Evolutionary conservation across 2,113 vertebrate genomes (phyloP).

Genomic region (Podiceps cristatus): DNA sequence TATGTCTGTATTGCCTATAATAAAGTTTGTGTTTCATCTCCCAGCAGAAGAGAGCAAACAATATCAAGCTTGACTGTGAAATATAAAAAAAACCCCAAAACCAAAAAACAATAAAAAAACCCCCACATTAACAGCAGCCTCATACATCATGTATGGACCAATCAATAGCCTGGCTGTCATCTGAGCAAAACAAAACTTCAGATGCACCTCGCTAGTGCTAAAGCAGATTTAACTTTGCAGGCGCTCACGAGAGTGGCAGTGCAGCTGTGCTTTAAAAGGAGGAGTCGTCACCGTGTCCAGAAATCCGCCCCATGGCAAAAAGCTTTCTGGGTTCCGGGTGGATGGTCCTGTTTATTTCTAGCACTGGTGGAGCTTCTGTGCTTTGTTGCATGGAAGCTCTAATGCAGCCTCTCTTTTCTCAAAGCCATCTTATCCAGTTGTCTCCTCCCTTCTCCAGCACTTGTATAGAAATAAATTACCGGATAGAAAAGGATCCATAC

Average conservation of each 20-base stretch:
- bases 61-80: neutral
- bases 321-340: neutral
- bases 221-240: no score
- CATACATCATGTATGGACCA: rapidly evolving
- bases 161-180: neutral
- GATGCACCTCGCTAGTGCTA: rapidly evolving
- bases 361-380: neutral
- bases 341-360: neutral
- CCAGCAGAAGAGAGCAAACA: neutral
- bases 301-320: neutral
- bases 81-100: neutral
- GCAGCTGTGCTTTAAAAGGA: neutral
- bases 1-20: neutral
- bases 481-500: neutral
- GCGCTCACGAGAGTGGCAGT: neutral
- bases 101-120: no score
- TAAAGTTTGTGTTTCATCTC: neutral
- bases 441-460: neutral
- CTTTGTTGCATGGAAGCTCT: neutral
- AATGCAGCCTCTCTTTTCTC: neutral
- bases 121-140: neutral
- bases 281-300: neutral
- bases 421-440: neutral
- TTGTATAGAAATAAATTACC: neutral
- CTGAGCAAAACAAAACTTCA: neutral